A percentile compares a stretch with the other conserved stretches of the same genome.
phyloP scores from a whole-genome alignment of 2,797 vertebrate species.

The Telmatherina bonti region DNA sequence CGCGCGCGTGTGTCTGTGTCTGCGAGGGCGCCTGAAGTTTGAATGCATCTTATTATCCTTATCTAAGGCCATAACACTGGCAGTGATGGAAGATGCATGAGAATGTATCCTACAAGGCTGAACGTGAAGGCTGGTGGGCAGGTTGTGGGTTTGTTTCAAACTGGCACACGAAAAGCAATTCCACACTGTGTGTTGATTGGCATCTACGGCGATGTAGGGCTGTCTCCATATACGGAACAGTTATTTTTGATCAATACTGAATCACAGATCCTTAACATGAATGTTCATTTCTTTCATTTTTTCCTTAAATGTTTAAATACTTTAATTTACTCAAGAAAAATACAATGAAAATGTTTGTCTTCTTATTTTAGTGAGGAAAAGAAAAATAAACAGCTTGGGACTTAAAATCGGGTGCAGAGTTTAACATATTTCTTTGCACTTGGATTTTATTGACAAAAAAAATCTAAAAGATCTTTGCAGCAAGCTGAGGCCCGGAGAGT shows the following conservation, averaged over 20 bases:
- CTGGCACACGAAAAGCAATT: conserved; percentile 13
- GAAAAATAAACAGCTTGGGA: background rate
- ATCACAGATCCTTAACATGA: background rate
- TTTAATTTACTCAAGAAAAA: background rate
- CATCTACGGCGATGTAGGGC: conserved; percentile 8
- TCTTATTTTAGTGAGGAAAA: too few species aligned
- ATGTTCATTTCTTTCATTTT: background rate
- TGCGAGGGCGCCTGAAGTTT: conserved; percentile 69
- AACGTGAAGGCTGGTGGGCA: conserved; percentile 38
- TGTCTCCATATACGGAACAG: background rate
- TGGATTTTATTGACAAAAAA: too few species aligned
- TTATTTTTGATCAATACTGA: background rate
- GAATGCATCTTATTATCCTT: conserved; percentile 80
- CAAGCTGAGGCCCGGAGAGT: too few species aligned
- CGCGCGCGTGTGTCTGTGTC: conserved; percentile 13
- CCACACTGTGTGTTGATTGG: conserved; percentile 2
- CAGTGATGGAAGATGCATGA: conserved; percentile 69
- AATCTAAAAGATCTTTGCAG: too few species aligned
- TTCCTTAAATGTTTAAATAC: background rate
- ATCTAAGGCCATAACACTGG: conserved; percentile 65
- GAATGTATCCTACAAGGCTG: conserved; percentile 47
- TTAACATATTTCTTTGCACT: too few species aligned
- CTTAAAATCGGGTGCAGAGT: too few species aligned
- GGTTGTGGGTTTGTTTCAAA: conserved; percentile 45
- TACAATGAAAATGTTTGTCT: too few species aligned